Evolutionary conservation across 2,888 invertebrate species (phyloP), one percentile per base, ranked within the genome.

Genomic region (Drosophila tanythrix): DNA sequence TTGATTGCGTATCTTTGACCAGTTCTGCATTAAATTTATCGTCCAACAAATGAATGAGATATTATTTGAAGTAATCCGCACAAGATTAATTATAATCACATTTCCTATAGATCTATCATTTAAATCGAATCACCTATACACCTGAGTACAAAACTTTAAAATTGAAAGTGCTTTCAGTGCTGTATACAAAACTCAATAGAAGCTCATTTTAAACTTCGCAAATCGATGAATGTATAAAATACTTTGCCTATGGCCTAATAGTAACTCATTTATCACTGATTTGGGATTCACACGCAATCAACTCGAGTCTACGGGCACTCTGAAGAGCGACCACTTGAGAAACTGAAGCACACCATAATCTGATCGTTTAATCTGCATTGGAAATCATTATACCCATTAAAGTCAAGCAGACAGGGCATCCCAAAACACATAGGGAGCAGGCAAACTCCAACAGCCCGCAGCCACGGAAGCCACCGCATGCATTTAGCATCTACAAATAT

Each of bases 301-400:
- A 31, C 18, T n/a, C 21, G 25, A 66, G 43, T 57, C 62, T 59
- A 48, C 56, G 62, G 68, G 63, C 65, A 63, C 56, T 52, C 38
- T 29, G 33, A 40, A 70, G 65, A 64, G 67, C 25, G 56, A 38
- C 60, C 69, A 70, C 84, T 87, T 59, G 60, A 86, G 61, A 57
- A 59, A 65, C 51, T 79, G 60, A 76, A 88, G 85, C 58, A 59
- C 38, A 56, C 53, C 83, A 82, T 89, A 84, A 89, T 84, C 85
- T 43, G 90, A 89, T 84, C 88, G 72, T 82, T 89, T 74, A 88
- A 85, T 88, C 90, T 85, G 84, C 88, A 85, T 85, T 85, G 88
- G 88, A 80, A 85, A 89, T 85, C 84, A 85, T 85, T 77, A 89
- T 77, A 75, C 80, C 70, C 83, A 85, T 88, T 85, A 77, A 80